These are phyloP conservation scores for Australoheros scitulus DNA, from an alignment of 2,113 vertebrate genomes.

Conservation along the genomic window DNA sequence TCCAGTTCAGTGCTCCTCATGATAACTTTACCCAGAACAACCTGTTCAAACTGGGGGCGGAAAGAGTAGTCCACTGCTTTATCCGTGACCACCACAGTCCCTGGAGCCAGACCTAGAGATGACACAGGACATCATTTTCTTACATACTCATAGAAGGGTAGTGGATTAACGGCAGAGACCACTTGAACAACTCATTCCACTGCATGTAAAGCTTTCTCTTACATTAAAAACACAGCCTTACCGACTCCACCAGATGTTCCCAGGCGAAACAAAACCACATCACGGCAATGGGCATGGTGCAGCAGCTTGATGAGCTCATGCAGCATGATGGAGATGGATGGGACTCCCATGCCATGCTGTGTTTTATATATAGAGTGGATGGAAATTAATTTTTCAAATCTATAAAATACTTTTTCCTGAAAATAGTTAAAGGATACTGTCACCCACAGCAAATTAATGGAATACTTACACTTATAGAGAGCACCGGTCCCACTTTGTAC, in stretches of 20 bases:
- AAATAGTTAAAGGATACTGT: neutral
- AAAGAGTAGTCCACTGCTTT: conserved; percentile 85
- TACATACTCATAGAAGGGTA: neutral
- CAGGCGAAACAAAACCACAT: conserved; percentile 85
- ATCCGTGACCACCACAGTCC: conserved; percentile 87
- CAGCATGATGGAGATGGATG: conserved; percentile 91
- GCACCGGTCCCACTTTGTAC: conserved; percentile 87
- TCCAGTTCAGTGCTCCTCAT: conserved; percentile 86
- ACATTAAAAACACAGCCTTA: conserved; percentile 55
- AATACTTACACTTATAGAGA: conserved; percentile 85
- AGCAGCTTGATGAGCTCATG: conserved; percentile 93
- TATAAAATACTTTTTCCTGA: neutral
- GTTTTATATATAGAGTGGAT: neutral
- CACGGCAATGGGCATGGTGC: conserved; percentile 84
- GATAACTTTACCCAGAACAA: conserved; percentile 86
- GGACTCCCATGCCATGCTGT: conserved; percentile 89
- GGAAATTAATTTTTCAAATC: neutral
- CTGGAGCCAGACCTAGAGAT: conserved; percentile 78
- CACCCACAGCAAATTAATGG: neutral
- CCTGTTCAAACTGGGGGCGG: conserved; percentile 83
- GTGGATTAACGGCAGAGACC: neutral
- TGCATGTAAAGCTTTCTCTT: neutral
- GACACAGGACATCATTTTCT: neutral
- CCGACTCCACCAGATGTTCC: conserved; percentile 90
- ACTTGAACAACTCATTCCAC: neutral